These are phyloP conservation scores for Carabus problematicus DNA, from an alignment of 2,888 invertebrate species.

Conservation along the genomic window DNA sequence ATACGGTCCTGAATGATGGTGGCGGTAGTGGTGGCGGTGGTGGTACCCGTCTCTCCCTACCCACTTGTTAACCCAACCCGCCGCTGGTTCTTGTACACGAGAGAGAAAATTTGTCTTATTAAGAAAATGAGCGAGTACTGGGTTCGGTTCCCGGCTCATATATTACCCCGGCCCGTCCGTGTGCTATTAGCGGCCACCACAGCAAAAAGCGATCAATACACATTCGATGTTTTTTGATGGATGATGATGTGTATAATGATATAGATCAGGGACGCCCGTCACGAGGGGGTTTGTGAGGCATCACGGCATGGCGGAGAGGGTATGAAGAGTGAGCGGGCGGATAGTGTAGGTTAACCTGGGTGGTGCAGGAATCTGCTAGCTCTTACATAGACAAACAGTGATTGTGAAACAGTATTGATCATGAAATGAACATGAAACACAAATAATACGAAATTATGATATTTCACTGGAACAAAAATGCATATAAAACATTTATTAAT, in stretches of 20 bases:
- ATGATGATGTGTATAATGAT: constrained; percentile 56
- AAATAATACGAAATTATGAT: no score
- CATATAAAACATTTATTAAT: no score
- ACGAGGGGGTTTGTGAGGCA: constrained; percentile 11
- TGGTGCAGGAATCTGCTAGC: neutral
- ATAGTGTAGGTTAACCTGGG: constrained; percentile 1
- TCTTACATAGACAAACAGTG: constrained; percentile 12
- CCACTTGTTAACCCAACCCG: constrained; percentile 23
- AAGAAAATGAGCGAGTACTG: constrained; percentile 47
- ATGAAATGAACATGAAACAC: no score
- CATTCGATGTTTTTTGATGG: constrained; percentile 54
- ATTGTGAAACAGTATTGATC: constrained; percentile 15
- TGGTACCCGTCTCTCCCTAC: constrained; percentile 11
- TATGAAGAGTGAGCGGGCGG: no score
- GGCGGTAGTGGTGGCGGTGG: no score
- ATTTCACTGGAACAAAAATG: no score
- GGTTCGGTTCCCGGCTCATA: constrained; percentile 45
- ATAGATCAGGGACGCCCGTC: constrained; percentile 45
- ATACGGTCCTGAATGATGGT: constrained; percentile 1
- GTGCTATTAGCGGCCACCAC: constrained; percentile 4
- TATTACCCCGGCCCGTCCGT: constrained; percentile 42
- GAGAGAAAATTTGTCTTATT: constrained; percentile 48
- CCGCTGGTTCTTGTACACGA: constrained; percentile 26
- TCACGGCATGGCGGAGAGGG: no score
- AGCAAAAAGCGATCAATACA: constrained; percentile 21